These are phyloP conservation scores for Epizoanthus ramosus DNA, from an alignment of 92 coral and sea anemone genomes.

Conservation along the genomic window DNA sequence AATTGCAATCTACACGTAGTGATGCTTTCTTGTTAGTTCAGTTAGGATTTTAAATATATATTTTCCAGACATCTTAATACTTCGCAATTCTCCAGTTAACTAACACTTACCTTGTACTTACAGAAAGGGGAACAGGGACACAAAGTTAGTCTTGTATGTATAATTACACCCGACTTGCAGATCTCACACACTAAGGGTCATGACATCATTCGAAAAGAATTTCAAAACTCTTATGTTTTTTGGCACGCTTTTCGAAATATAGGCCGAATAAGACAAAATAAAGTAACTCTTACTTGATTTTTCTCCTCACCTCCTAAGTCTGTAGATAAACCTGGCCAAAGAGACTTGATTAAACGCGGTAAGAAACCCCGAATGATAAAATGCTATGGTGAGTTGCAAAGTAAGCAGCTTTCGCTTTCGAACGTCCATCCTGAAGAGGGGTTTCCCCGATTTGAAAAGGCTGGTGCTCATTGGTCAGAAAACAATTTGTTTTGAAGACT, in stretches of 20 bases:
- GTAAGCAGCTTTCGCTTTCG: conserved; percentile 16
- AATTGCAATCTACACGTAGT: too few species aligned
- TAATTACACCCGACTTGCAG: neutral
- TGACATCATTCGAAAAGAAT: conserved; percentile 2
- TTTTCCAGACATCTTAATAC: too few species aligned
- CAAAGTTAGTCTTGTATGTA: too few species aligned
- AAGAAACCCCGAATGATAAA: neutral
- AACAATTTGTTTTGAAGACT: neutral
- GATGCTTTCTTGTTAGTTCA: too few species aligned
- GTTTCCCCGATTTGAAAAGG: neutral
- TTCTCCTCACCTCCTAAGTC: neutral
- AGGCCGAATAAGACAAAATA: too few species aligned
- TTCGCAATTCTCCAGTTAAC: too few species aligned
- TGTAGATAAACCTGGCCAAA: neutral
- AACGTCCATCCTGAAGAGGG: neutral
- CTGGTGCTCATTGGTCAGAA: conserved; percentile 1
- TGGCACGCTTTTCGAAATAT: neutral
- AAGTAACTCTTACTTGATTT: conserved; percentile 8
- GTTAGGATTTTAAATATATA: too few species aligned
- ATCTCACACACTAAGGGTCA: neutral
- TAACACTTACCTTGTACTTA: too few species aligned
- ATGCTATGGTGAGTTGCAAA: neutral
- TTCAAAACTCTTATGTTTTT: neutral
- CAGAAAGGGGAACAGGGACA: too few species aligned
- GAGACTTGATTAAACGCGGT: neutral